Percentiles rank a stretch among this genome's conserved stretches.
phyloP scores from a whole-genome alignment of 2,888 invertebrate species.

The Cheilosia impressa region DNA sequence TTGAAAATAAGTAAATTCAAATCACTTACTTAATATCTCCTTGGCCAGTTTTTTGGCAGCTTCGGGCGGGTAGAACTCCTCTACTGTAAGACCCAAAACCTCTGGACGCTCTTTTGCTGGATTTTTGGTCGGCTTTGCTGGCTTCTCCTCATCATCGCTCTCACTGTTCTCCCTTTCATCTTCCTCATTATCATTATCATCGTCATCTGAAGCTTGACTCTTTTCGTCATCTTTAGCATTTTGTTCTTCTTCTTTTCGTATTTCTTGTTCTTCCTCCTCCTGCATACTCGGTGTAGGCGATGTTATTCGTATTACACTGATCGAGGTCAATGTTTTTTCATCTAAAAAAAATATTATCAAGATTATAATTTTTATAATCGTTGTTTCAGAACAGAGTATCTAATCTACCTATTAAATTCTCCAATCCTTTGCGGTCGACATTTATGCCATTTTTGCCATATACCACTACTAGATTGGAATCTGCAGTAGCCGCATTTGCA shows the following conservation, averaged over 20 bases:
- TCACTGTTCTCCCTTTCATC: conserved; percentile 85
- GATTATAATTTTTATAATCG: conserved; percentile 85
- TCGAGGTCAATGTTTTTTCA: conserved; percentile 86
- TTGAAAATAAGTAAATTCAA: not conserved
- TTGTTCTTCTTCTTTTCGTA: conserved; percentile 77
- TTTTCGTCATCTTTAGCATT: conserved; percentile 75
- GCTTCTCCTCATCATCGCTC: conserved; percentile 85
- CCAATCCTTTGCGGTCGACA: conserved; percentile 91
- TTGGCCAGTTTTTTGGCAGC: conserved; percentile 84
- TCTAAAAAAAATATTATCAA: conserved; percentile 78
- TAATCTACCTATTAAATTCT: conserved; percentile 87
- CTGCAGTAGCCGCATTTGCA: conserved; percentile 66
- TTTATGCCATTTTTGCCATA: conserved; percentile 94
- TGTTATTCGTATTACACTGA: conserved; percentile 86
- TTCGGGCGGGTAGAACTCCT: conserved; percentile 86
- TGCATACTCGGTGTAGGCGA: conserved; percentile 83
- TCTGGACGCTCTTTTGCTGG: conserved; percentile 81
- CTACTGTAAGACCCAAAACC: conserved; percentile 87
- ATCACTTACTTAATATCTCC: conserved; percentile 83
- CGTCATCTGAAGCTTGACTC: conserved; percentile 77
- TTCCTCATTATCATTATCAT: conserved; percentile 78
- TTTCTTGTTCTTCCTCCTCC: conserved; percentile 81
- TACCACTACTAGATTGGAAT: conserved; percentile 88
- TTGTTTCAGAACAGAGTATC: too few relatives aligned
- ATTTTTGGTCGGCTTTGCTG: conserved; percentile 31